Percentiles rank a stretch among this genome's conserved stretches.
Conservation (phyloP, 2,113 vertebrate species). For the Lichenostomus cassidix region DNA sequence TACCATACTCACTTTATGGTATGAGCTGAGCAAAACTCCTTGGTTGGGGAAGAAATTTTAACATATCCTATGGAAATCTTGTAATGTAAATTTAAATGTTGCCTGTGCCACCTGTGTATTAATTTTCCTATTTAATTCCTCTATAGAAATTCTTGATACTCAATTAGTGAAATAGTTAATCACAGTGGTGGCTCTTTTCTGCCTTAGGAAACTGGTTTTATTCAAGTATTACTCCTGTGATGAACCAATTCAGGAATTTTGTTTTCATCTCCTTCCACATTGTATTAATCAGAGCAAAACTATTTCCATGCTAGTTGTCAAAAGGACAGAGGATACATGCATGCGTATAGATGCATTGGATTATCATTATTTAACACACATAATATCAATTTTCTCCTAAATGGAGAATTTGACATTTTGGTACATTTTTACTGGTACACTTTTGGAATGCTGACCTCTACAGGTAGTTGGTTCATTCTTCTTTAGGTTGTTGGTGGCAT, state of each 20-base stretch:
- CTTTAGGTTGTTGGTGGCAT: background rate
- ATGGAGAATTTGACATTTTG: background rate
- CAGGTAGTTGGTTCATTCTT: background rate
- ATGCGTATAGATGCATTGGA: background rate
- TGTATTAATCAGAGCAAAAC: background rate
- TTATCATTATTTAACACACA: background rate
- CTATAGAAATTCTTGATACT: background rate
- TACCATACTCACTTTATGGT: background rate
- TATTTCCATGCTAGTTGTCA: background rate
- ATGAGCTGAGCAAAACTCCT: background rate
- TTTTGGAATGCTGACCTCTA: constrained; percentile 46
- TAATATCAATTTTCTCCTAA: background rate
- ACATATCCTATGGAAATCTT: background rate
- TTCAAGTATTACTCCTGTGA: background rate
- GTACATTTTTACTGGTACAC: background rate
- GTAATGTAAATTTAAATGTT: background rate
- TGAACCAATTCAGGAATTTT: background rate
- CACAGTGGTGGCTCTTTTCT: background rate
- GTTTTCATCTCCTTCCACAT: background rate
- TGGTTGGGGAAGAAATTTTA: background rate
- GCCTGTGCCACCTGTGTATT: background rate
- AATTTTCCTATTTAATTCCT: background rate
- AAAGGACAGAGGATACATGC: background rate
- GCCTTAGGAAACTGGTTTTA: background rate
- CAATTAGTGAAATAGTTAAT: background rate